Conservation (phyloP, 2,113 vertebrate species). For the Scortum barcoo region DNA sequence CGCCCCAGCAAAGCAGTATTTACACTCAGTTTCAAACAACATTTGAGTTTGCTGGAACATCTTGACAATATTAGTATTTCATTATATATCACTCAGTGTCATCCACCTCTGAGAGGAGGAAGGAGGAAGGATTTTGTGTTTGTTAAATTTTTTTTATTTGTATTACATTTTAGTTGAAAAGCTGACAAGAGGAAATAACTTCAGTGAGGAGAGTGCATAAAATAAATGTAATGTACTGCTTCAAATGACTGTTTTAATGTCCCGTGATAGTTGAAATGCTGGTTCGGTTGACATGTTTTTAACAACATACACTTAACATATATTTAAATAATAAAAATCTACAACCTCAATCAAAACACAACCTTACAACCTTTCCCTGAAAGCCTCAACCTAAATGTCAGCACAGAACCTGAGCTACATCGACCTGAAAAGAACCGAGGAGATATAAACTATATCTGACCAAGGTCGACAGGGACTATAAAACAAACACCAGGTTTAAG, state of each 20-base stretch:
- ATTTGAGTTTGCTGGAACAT: background rate
- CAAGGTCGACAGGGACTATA: slow-evolving; percentile 67
- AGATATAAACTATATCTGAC: slow-evolving; percentile 48
- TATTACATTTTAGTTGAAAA: too few relatives aligned
- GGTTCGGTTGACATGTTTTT: background rate
- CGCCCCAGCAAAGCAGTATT: background rate
- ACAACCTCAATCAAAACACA: background rate
- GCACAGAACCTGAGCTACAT: slow-evolving; percentile 23
- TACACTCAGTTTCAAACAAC: slow-evolving; percentile 20
- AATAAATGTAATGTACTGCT: background rate
- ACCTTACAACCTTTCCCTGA: background rate
- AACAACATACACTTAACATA: background rate
- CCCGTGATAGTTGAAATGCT: background rate
- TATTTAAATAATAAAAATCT: background rate
- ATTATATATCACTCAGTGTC: slow-evolving; percentile 11
- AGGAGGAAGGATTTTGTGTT: background rate
- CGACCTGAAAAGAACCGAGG: slow-evolving; percentile 29
- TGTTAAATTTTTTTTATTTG: background rate
- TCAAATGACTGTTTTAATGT: slow-evolving; percentile 1
- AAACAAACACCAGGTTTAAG: slow-evolving; percentile 68
- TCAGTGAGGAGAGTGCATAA: too few relatives aligned
- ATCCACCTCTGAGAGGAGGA: background rate
- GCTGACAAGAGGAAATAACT: too few relatives aligned
- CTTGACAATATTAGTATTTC: background rate
- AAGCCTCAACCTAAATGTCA: slow-evolving; percentile 37